A percentile compares a stretch with the other conserved stretches of the same genome.
phyloP scores from a whole-genome alignment of 2,113 vertebrate species.

The Atrichornis clamosus region DNA sequence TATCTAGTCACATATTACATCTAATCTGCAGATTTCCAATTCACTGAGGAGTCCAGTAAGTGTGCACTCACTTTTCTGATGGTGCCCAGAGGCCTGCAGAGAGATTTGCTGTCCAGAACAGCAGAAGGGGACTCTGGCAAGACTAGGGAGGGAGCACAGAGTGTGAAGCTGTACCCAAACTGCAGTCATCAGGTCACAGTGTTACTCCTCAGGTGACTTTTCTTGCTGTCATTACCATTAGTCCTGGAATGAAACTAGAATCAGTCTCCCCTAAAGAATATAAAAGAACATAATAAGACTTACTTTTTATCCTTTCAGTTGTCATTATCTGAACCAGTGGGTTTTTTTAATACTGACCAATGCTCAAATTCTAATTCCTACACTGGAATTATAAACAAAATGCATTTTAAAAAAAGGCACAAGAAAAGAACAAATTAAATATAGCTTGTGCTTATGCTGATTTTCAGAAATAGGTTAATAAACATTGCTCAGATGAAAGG shows the following conservation, averaged over 20 bases:
- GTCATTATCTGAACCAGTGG: background rate
- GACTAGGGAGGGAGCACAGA: background rate
- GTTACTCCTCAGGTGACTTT: background rate
- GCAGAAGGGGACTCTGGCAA: background rate
- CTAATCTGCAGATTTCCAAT: background rate
- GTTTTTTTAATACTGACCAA: background rate
- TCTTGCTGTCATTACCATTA: background rate
- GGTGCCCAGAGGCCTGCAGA: background rate
- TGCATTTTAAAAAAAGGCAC: background rate
- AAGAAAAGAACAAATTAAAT: slow-evolving; percentile 53
- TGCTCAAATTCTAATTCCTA: background rate
- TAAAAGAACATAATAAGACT: background rate
- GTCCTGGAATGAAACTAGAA: background rate
- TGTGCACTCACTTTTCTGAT: background rate
- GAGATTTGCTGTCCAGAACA: background rate
- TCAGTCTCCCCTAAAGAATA: background rate
- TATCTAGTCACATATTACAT: background rate
- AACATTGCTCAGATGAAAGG: slow-evolving; percentile 63
- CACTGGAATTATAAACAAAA: background rate
- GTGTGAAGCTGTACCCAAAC: background rate
- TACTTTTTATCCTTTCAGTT: background rate
- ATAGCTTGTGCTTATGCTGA: slow-evolving; percentile 37
- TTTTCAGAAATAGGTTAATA: slow-evolving; percentile 69
- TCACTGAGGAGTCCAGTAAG: background rate
- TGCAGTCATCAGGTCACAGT: background rate